Evolutionary conservation across 2,888 invertebrate genomes (phyloP), one percentile per base, ranked within the genome.

Genomic region (Dermolepida albohirtum): DNA sequence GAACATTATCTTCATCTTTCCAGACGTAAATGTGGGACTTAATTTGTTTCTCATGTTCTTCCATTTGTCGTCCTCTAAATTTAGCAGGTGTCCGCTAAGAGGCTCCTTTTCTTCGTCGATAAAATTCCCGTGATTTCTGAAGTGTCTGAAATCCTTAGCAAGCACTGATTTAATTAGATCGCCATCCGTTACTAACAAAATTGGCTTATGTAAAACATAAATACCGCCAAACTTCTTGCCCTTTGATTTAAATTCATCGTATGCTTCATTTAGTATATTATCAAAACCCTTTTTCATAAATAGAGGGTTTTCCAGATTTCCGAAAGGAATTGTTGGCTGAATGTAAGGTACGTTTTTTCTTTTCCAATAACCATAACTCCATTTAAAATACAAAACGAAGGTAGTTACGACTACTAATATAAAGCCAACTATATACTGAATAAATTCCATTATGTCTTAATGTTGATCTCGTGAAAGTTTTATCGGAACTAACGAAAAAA

Each of bases 111-210:
- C 22, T 11, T 64, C 64, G 27, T 64, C 52, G 0, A 49, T 5
- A 14, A 52, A 52, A 27, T 16, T 39, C 0, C 89, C 89, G 49
- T 88, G 87, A 64, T 89, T 87, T 76, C 86, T 85, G 68, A 90
- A 89, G 74, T 86, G 80, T 1, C 80, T 81, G 69, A 88, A 89
- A 72, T 89, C 88, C 70, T 84, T 86, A 39, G 86, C 84, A 74
- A 89, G 74, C 14, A 89, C 80, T 49, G 83, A 82, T 52, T 74
- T 74, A 34, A 73, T 49, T 27, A 70, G 67, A 44, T 66, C 71
- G 16, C 63, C 66, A 62, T 70, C 66, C 2, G 67, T 49, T 22
- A 51, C 14, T 5, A 71, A 12, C n/a, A 66, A 62, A n/a, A 14
- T n/a, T 5, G 72, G 69, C 22, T 44, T 49, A 8, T 85, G 51